Evolutionary conservation across 2,797 vertebrate genomes (phyloP).

Genomic region (Melopsittacus undulatus): DNA sequence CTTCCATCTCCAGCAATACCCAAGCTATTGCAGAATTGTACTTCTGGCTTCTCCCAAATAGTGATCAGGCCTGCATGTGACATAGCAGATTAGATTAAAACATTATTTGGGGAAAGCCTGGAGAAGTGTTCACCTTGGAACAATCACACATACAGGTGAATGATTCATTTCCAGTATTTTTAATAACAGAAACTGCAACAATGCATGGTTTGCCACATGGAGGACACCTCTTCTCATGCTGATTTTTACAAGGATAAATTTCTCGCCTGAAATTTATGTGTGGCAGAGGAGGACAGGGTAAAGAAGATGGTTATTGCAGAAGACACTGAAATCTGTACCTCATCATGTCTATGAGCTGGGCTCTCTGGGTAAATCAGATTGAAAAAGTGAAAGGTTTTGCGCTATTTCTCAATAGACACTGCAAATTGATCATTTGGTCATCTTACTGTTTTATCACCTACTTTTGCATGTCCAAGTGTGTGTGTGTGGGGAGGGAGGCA

Average conservation of each 20-base stretch:
- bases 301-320: neutral
- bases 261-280: neutral
- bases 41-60: neutral
- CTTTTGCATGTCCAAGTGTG: neutral
- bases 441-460: neutral
- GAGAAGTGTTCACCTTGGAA: neutral
- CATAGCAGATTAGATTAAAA: neutral
- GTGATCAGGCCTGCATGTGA: neutral
- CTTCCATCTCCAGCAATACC: neutral
- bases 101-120: neutral
- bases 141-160: neutral
- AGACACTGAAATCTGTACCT: neutral
- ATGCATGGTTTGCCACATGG: neutral
- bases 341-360: neutral
- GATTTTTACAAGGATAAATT: neutral
- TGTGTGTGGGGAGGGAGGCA: neutral
- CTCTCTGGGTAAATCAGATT: neutral
- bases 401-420: neutral
- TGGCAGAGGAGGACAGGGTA: neutral
- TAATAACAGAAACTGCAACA: neutral
- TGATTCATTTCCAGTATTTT: neutral
- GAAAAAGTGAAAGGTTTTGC: neutral
- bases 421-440: neutral
- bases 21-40: fast-evolving
- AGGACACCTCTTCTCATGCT: fast-evolving